Evolutionary conservation across 2,888 invertebrate genomes (phyloP), one percentile per base, ranked within the genome.

Genomic region (Lysandra coridon): DNA sequence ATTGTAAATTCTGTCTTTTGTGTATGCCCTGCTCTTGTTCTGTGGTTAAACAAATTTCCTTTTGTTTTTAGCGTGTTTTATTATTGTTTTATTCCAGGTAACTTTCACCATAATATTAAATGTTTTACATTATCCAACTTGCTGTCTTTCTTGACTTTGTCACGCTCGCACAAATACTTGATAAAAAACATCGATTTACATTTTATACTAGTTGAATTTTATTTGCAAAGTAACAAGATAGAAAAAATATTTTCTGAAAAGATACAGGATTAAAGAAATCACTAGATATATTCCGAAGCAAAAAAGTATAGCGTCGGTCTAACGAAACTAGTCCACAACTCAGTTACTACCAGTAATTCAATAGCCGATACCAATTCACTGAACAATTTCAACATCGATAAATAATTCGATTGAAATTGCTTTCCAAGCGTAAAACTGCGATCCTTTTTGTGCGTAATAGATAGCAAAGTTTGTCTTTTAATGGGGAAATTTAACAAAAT

Each of bases 331-430:
- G 76, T 76, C 53, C 76, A 57, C 76, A 76, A 57, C 33, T 76
- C 76, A 33, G 76, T 76, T 76, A 57, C 76, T 76, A 57, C 76
- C 57, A 33, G 76, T 76, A 76, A 76, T 76, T 76, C 76, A 76
- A 76, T 76, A 76, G 76, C 53, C 76, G 76, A 76, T 76, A 76
- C 76, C 76, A 76, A 76, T 76, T 76, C 57, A 76, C 76, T 76
- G 76, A 76, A 76, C 76, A 76, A 76, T 76, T 76, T 76, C 76
- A 74, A 79, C 60, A 73, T 79, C 79, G 62, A 79, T 62, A 79
- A 79, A 79, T 62, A 79, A 79, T 79, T 74, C 62, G 74, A 79
- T 79, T 79, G 73, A 40, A 30, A 74, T 74, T 79, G 79, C 74
- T 73, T 79, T 79, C 57, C 60, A 74, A 79, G 74, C 79, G 60